Base-by-base conservation (phyloP, 2,113 vertebrate species). In the Muntiacus reevesi region DNA sequence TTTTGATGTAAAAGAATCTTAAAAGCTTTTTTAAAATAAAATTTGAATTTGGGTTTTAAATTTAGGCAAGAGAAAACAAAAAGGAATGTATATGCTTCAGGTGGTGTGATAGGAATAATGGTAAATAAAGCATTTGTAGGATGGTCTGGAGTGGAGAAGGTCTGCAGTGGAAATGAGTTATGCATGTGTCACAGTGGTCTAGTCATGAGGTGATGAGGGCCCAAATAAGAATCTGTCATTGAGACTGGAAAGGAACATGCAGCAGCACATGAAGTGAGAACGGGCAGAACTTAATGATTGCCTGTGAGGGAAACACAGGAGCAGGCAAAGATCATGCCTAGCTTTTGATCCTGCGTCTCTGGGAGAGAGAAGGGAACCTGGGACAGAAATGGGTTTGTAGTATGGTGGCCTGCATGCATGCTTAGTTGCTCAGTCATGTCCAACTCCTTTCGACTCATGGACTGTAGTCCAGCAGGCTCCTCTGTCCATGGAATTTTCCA, bases 1-100 rank as follows among this genome's bases (percentile, higher is more conserved):
- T 62, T 96, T 43, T 62, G 45, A 79, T 87, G 14, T 62, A 74
- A 92, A 94, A 92, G 54, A 95, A 76, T 83, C 28, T 76, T 95
- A 47, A 36, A 13, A 45, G 17, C 7, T 89, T 67, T 57, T 83
- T 2, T 4, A 1, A 76, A n/a, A 91, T 54, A 91, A 88, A 91
- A 43, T 78, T 40, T 36, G 10, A 52, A 33, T 88, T 55, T 59
- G 9, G 23, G n/a, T 19, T 33, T 87, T 67, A 67, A 93, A 81
- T 86, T 89, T 94, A 43, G 27, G 27, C 83, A 92, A 92, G 81
- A 33, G 9, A 59, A 13, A 2, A 19, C 21, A 13, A 47, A 27
- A 45, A 47, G 45, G 33, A 47, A 47, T 40, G 28, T 87, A 10
- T 90, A 8, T 52, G 76, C 36, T 89, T 74, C 19, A 13, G 28